Percentiles rank a stretch among this genome's conserved stretches.
Conservation (phyloP, 2,888 invertebrate species). For the Thymelicus sylvestris region DNA sequence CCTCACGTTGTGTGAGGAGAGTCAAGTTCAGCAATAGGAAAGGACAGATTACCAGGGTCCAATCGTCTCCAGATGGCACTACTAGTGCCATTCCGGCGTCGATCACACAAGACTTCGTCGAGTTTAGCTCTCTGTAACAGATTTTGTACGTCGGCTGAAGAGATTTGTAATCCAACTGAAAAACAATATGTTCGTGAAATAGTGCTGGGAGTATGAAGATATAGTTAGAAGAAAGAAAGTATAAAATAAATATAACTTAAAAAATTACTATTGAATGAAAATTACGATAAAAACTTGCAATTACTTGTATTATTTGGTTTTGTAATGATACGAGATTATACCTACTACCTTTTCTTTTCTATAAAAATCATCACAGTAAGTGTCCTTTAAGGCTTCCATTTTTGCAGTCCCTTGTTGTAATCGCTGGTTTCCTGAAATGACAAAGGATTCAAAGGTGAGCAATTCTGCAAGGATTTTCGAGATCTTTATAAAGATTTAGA, state of each 20-base stretch:
- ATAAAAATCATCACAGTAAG: constrained; percentile 48
- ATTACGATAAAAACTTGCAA: no score
- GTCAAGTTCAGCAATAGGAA: no score
- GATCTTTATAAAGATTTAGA: no score
- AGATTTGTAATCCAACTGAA: constrained; percentile 42
- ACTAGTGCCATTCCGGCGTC: constrained; percentile 63
- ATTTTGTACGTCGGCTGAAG: constrained; percentile 42
- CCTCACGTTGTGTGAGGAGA: no score
- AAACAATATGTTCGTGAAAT: not conserved
- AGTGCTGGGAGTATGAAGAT: no score
- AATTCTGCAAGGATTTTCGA: no score
- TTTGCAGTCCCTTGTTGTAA: constrained; percentile 22
- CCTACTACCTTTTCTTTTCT: constrained; percentile 44
- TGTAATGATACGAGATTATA: not conserved
- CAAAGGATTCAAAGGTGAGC: not conserved
- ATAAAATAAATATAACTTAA: no score
- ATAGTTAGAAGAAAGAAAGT: no score
- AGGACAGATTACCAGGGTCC: constrained; percentile 53
- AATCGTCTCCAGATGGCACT: constrained; percentile 51
- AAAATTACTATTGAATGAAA: no score
- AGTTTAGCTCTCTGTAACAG: constrained; percentile 44
- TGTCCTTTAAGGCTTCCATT: constrained; percentile 6
- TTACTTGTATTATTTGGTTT: no score
- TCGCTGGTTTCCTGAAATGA: constrained; percentile 33
- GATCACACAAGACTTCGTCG: constrained; percentile 53